Evolutionary conservation across 2,888 invertebrate genomes (phyloP).

Genomic region (Empis livida): DNA sequence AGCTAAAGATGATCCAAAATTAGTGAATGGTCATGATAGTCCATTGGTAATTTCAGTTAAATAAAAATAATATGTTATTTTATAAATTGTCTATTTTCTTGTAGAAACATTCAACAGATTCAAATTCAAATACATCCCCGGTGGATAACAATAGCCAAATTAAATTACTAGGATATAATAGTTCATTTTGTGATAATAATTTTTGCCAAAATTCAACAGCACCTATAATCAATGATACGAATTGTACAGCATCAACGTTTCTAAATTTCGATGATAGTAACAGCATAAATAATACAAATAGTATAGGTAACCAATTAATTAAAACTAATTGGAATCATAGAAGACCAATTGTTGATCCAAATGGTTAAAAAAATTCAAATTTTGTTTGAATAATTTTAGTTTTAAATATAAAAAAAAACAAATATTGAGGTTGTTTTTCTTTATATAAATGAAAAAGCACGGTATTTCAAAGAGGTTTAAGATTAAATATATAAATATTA

Average conservation of each 20-base stretch:
- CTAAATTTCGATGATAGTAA: not conserved
- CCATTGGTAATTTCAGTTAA: slow-evolving; percentile 11
- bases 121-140: slow-evolving; percentile 11
- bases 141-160: slow-evolving; percentile 13
- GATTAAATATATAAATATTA: too few relatives aligned
- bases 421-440: too few relatives aligned
- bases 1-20: too few relatives aligned
- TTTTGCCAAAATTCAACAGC: slow-evolving; percentile 1
- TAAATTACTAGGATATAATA: slow-evolving; percentile 10
- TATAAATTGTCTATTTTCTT: not conserved
- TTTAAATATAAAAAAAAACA: too few relatives aligned
- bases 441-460: too few relatives aligned
- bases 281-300: not conserved
- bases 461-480: too few relatives aligned
- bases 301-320: slow-evolving; percentile 1
- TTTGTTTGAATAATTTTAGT: not conserved
- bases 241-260: not conserved
- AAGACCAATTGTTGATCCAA: slow-evolving; percentile 33
- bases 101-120: slow-evolving; percentile 4
- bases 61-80: not conserved
- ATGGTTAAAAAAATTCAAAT: slow-evolving; percentile 25
- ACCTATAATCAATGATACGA: slow-evolving; percentile 2
- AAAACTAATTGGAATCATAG: slow-evolving; percentile 18
- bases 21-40: slow-evolving; percentile 5
- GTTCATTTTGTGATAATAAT: slow-evolving; percentile 3